phyloP scores from a whole-genome alignment of 2,113 vertebrate genomes.

The Dasyprocta punctata region DNA sequence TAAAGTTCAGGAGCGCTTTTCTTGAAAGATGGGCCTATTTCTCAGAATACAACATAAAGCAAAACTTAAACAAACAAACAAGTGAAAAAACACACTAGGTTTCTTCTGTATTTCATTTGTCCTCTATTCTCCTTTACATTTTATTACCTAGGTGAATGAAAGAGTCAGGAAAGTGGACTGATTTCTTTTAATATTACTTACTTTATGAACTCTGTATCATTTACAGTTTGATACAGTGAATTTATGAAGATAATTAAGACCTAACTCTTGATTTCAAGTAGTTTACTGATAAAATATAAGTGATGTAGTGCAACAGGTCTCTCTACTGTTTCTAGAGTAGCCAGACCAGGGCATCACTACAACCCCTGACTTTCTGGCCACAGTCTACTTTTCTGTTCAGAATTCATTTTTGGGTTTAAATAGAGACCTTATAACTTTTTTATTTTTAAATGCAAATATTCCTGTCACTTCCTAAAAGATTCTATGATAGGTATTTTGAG shows the following conservation, averaged over 20 bases:
- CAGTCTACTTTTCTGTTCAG: neutral
- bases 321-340: too few species aligned
- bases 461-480: neutral
- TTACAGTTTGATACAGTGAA: neutral
- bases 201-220: neutral
- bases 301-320: neutral
- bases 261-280: neutral
- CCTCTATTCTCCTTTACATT: neutral
- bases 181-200: neutral
- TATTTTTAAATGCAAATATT: neutral
- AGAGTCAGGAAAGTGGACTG: neutral
- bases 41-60: neutral
- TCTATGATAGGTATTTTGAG: neutral
- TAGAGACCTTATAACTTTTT: neutral
- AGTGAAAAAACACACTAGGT: neutral
- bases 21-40: neutral
- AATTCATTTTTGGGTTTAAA: neutral
- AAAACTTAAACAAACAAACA: neutral
- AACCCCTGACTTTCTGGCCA: neutral
- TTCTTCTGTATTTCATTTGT: neutral
- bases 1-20: neutral
- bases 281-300: neutral
- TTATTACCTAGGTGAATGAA: neutral
- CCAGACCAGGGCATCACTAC: neutral
- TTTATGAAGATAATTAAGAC: neutral